Evolutionary conservation across 2,888 invertebrate species (phyloP).

Genomic region (Pedicia rivosa): DNA sequence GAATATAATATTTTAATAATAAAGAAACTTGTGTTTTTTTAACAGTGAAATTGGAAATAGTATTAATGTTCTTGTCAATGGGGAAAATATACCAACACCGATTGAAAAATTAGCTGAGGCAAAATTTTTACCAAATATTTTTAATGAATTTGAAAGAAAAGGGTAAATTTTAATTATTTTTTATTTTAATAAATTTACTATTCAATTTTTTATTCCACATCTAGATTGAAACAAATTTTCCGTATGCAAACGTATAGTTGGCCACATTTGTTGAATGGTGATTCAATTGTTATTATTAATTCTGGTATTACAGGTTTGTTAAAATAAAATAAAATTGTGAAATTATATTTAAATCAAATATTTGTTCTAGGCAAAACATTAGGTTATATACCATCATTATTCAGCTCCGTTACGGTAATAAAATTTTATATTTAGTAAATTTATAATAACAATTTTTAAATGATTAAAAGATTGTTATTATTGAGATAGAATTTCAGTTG

Average conservation of each 20-base stretch:
- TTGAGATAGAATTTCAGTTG: too few relatives aligned
- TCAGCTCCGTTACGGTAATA: too few relatives aligned
- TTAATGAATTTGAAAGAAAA: constrained; percentile 18
- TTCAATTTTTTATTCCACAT: background rate
- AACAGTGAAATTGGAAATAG: background rate
- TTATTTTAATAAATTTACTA: background rate
- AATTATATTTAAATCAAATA: constrained; percentile 40
- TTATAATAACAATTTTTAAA: too few relatives aligned
- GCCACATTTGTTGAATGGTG: constrained; percentile 47
- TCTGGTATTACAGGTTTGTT: constrained; percentile 49
- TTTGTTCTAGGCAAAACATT: too few relatives aligned
- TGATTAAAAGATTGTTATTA: too few relatives aligned
- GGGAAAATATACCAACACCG: constrained; percentile 15
- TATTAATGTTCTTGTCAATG: constrained; percentile 18
- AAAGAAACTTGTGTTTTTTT: too few relatives aligned
- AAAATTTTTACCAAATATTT: constrained; percentile 17
- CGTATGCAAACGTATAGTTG: constrained; percentile 50
- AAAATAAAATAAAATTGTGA: constrained; percentile 48
- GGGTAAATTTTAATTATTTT: constrained; percentile 10
- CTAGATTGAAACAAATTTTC: constrained; percentile 17
- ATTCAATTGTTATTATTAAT: constrained; percentile 47
- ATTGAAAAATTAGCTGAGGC: constrained; percentile 16
- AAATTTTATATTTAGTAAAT: too few relatives aligned
- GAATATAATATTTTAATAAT: too few relatives aligned
- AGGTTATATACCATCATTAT: too few relatives aligned